Conservation (phyloP, 1,140 invertebrate genomes). For the Drosophila ercepeae region DNA sequence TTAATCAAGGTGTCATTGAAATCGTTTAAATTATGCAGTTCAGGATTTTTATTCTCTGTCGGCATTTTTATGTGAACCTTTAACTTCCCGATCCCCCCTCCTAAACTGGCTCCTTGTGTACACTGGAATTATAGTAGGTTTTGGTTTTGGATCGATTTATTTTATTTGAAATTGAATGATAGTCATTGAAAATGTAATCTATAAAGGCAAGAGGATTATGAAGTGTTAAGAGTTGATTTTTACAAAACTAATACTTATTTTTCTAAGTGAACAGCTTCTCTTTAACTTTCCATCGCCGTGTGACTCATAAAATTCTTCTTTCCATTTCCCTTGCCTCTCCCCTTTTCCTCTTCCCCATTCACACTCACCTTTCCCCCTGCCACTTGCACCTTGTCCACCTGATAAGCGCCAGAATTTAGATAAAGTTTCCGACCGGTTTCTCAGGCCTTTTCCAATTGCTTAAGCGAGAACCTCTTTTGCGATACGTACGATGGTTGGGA, state of each 20-base stretch:
- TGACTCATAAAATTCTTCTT: conserved; percentile 68
- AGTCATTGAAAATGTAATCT: neutral
- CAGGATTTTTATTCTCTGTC: conserved; percentile 68
- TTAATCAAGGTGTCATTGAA: conserved; percentile 84
- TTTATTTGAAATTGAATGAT: neutral
- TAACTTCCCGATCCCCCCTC: conserved; percentile 19
- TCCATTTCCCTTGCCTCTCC: conserved; percentile 8
- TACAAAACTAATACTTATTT: conserved; percentile 13
- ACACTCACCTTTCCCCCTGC: conserved; percentile 17
- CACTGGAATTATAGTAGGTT: conserved; percentile 9
- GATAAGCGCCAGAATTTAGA: conserved; percentile 78
- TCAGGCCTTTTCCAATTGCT: conserved; percentile 32
- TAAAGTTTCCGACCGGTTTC: conserved; percentile 45
- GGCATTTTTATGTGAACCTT: conserved; percentile 66
- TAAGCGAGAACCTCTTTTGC: conserved; percentile 26
- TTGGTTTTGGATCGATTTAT: neutral
- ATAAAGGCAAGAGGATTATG: neutral
- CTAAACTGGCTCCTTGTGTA: neutral
- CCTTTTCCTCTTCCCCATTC: conserved; percentile 4
- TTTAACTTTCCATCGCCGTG: conserved; percentile 40
- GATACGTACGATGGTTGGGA: conserved; percentile 11
- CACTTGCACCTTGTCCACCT: conserved; percentile 26
- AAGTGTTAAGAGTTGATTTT: neutral
- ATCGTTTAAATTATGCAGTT: conserved; percentile 82
- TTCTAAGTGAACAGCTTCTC: conserved; percentile 42